phyloP scores from a whole-genome alignment of 2,888 invertebrate genomes.

The Sphecodes monilicornis region DNA sequence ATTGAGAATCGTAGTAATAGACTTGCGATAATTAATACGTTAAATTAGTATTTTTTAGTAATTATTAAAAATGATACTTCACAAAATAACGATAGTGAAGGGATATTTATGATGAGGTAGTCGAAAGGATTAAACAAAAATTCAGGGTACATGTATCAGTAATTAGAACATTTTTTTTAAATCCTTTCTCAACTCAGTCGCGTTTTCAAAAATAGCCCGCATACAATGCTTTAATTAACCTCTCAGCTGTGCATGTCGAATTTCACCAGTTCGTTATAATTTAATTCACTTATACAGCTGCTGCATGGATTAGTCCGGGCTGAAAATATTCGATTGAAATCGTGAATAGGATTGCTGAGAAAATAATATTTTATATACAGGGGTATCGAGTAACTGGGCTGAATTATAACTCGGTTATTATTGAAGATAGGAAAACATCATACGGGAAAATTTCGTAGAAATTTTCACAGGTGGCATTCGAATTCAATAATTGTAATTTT shows the following conservation, averaged over 20 bases:
- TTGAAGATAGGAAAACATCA: background rate
- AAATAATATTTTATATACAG: background rate
- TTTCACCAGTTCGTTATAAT: slow-evolving; percentile 1
- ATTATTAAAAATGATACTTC: background rate
- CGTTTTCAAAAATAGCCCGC: background rate
- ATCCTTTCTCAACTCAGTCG: background rate
- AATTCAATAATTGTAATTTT: background rate
- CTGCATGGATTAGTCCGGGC: background rate
- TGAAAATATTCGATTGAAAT: background rate
- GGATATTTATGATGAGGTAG: background rate
- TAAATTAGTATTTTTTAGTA: background rate
- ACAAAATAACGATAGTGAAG: background rate
- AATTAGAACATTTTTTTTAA: background rate
- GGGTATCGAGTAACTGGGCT: background rate
- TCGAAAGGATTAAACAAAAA: background rate
- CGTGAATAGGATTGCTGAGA: background rate
- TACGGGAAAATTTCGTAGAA: too few species aligned
- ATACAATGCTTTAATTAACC: background rate
- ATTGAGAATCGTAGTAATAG: too few species aligned
- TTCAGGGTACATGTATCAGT: background rate
- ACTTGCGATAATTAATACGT: too few species aligned
- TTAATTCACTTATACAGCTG: background rate
- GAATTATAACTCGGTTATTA: background rate
- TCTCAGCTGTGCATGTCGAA: background rate
- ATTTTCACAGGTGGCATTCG: background rate